Evolutionary conservation across 64 coral and sea anemone species (phyloP).

Genomic region (Anthopleura sola): DNA sequence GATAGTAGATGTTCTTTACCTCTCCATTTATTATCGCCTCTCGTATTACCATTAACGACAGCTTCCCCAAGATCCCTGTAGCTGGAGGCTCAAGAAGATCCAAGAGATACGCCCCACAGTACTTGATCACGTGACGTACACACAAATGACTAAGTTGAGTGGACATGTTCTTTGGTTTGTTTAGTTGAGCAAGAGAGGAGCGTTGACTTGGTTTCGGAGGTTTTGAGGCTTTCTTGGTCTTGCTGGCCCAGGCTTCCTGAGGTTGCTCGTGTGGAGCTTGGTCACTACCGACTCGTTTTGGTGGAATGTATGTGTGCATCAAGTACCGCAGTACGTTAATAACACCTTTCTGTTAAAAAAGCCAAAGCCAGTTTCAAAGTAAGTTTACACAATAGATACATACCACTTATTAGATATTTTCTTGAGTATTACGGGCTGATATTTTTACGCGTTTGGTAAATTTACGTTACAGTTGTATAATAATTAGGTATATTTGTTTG

Average conservation of each 20-base stretch:
- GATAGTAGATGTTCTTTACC: slow-evolving; percentile 16
- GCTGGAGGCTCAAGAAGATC: slow-evolving; percentile 62
- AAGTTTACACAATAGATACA: not conserved
- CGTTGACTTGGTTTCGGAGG: slow-evolving; percentile 22
- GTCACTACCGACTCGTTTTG: not conserved
- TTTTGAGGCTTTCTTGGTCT: not conserved
- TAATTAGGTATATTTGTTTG: too few relatives aligned
- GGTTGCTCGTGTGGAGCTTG: not conserved
- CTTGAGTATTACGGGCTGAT: too few relatives aligned
- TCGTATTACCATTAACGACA: slow-evolving; percentile 69
- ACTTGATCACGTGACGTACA: slow-evolving; percentile 72
- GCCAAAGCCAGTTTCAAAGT: not conserved
- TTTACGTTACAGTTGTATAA: too few relatives aligned
- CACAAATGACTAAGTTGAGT: slow-evolving; percentile 45
- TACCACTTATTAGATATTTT: too few relatives aligned
- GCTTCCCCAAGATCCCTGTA: slow-evolving; percentile 13
- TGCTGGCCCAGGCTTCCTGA: slow-evolving; percentile 38
- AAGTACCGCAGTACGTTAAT: slow-evolving; percentile 60
- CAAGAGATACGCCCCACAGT: slow-evolving; percentile 70
- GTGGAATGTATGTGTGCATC: slow-evolving; percentile 9
- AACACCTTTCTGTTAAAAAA: slow-evolving; percentile 29
- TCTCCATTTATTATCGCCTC: slow-evolving; percentile 66
- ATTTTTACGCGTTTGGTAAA: too few relatives aligned
- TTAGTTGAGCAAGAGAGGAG: not conserved
- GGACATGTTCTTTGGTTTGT: slow-evolving; percentile 53